These are phyloP conservation scores for Agrochola lota DNA, from an alignment of 2,888 invertebrate genomes.

Conservation along the genomic window DNA sequence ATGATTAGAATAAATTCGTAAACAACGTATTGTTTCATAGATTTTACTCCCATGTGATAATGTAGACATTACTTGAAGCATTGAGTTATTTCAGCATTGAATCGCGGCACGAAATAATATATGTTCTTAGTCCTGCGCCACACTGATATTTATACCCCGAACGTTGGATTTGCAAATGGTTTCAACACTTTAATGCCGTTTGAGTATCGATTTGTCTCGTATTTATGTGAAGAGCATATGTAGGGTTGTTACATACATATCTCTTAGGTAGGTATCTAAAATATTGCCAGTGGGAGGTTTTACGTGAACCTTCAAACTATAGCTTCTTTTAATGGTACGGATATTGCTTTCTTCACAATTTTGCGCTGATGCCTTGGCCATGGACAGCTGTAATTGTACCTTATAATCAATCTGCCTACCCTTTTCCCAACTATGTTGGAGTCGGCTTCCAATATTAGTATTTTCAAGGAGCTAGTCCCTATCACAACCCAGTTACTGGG, in stretches of 20 bases:
- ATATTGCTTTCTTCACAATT: background rate
- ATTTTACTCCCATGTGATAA: slow-evolving; percentile 1
- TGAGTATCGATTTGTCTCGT: slow-evolving; percentile 31
- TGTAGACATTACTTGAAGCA: background rate
- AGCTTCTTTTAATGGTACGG: background rate
- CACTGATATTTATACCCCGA: slow-evolving; percentile 32
- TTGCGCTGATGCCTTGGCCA: background rate
- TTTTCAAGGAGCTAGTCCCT: background rate
- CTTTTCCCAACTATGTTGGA: background rate
- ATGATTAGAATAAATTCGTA: background rate
- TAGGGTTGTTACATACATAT: background rate
- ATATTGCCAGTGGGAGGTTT: background rate
- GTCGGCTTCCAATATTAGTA: background rate
- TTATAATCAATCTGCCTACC: background rate
- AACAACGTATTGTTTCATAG: background rate
- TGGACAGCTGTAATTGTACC: background rate
- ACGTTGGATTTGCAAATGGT: slow-evolving; percentile 36
- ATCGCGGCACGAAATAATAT: slow-evolving; percentile 9
- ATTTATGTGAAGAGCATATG: slow-evolving; percentile 14
- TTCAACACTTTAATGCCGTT: slow-evolving; percentile 29
- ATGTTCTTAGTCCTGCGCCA: slow-evolving; percentile 14
- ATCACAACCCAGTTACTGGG: no score
- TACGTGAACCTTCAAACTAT: background rate
- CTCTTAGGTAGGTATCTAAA: background rate
- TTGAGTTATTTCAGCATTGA: slow-evolving; percentile 24